Percentiles rank a stretch among this genome's conserved stretches.
phyloP scores from a whole-genome alignment of 2,888 invertebrate species.

The Netelia inedita region DNA sequence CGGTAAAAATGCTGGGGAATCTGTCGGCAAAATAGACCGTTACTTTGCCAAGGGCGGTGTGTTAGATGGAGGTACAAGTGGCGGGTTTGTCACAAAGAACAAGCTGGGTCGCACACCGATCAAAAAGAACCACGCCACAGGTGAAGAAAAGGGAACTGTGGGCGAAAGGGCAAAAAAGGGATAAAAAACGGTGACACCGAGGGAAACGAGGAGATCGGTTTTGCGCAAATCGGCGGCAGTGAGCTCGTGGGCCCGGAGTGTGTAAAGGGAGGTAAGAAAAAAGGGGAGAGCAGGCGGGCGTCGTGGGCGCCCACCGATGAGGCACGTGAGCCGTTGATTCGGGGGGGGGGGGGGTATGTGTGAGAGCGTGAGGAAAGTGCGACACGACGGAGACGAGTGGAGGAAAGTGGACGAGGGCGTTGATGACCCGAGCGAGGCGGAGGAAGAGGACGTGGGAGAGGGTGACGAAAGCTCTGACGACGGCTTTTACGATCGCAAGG shows the following conservation, averaged over 20 bases:
- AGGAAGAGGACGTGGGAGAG: background rate
- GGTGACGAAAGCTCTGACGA: slow-evolving; percentile 17
- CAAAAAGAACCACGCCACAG: background rate
- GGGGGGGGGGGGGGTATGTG: background rate
- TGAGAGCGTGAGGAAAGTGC: slow-evolving; percentile 5
- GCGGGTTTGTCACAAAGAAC: slow-evolving; percentile 2
- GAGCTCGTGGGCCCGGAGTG: background rate
- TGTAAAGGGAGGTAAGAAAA: slow-evolving; percentile 3
- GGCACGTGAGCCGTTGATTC: background rate
- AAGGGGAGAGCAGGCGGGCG: background rate
- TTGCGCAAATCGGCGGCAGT: slow-evolving; percentile 3
- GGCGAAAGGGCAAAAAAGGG: background rate
- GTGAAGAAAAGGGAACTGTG: background rate
- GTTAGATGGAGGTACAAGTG: background rate
- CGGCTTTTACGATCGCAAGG: background rate
- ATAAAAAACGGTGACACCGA: background rate
- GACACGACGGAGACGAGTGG: background rate
- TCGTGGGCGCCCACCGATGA: slow-evolving; percentile 1
- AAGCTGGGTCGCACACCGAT: slow-evolving; percentile 22
- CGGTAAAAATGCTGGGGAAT: slow-evolving; percentile 1
- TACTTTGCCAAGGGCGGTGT: slow-evolving; percentile 15
- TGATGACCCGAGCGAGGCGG: slow-evolving; percentile 12
- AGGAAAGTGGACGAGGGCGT: background rate
- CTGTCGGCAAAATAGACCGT: slow-evolving; percentile 27
- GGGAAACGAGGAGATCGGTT: background rate